Conservation (phyloP, 2,888 invertebrate species). For the Drosophila subquinaria region DNA sequence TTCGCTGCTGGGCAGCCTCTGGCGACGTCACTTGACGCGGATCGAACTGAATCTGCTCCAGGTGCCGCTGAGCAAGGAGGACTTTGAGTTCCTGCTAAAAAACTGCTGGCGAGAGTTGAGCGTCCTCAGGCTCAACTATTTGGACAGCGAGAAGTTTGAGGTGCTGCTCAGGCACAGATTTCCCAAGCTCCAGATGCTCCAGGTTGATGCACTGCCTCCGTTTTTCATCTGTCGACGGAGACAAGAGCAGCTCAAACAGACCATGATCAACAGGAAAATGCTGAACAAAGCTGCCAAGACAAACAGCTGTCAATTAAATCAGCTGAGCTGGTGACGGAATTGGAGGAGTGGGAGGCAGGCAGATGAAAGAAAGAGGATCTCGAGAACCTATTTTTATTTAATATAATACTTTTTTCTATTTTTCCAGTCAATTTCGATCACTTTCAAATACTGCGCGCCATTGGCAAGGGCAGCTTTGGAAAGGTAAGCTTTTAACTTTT, state of each 20-base stretch:
- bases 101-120: slow-evolving; percentile 33
- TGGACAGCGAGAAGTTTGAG: slow-evolving; percentile 53
- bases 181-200: slow-evolving; percentile 60
- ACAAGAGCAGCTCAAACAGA: slow-evolving; percentile 40
- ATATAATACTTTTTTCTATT: background rate
- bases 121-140: slow-evolving; percentile 40
- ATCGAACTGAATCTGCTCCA: slow-evolving; percentile 63
- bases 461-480: slow-evolving; percentile 95
- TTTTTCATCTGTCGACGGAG: slow-evolving; percentile 50
- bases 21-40: slow-evolving; percentile 48
- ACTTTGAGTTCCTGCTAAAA: slow-evolving; percentile 49
- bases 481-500: slow-evolving; percentile 88
- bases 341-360: too few relatives aligned
- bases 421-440: slow-evolving; percentile 92
- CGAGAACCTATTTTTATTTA: too few relatives aligned
- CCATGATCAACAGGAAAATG: slow-evolving; percentile 14
- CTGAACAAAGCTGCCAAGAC: background rate
- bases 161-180: slow-evolving; percentile 40
- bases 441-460: slow-evolving; percentile 93
- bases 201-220: slow-evolving; percentile 64
- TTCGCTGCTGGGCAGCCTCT: slow-evolving; percentile 51
- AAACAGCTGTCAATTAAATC: slow-evolving; percentile 4
- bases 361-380: too few relatives aligned
- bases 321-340: slow-evolving; percentile 17
- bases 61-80: slow-evolving; percentile 32